phyloP scores from a whole-genome alignment of 2,797 vertebrate genomes.

The Notoglanidium macrostoma region DNA sequence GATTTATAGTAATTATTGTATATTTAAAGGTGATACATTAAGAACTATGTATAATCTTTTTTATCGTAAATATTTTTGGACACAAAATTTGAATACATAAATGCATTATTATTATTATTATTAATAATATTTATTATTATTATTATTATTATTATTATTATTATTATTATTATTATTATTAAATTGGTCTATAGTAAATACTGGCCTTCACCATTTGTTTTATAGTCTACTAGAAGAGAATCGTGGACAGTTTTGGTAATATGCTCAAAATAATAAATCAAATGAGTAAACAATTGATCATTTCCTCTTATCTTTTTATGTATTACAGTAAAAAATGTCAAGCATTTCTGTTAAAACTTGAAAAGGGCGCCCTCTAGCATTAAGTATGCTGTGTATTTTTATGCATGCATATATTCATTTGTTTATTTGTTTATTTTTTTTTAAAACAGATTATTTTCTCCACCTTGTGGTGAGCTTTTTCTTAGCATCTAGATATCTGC shows the following conservation, averaged over 20 bases:
- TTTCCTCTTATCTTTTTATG: neutral
- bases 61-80: neutral
- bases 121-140: neutral
- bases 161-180: neutral
- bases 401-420: neutral
- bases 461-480: neutral
- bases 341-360: neutral
- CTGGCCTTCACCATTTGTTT: neutral
- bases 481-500: neutral
- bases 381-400: neutral
- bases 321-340: neutral
- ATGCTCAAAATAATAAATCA: neutral
- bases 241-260: neutral
- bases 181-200: neutral
- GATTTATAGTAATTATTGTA: conserved; percentile 1
- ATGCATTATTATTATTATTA: neutral
- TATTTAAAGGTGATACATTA: neutral
- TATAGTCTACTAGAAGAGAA: neutral
- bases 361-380: neutral
- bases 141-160: neutral
- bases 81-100: neutral
- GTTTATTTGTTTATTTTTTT: neutral
- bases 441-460: neutral
- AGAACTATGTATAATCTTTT: neutral
- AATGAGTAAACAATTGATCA: neutral